phyloP scores from a whole-genome alignment of 2,113 vertebrate species.

The Heterotilapia buettikoferi region DNA sequence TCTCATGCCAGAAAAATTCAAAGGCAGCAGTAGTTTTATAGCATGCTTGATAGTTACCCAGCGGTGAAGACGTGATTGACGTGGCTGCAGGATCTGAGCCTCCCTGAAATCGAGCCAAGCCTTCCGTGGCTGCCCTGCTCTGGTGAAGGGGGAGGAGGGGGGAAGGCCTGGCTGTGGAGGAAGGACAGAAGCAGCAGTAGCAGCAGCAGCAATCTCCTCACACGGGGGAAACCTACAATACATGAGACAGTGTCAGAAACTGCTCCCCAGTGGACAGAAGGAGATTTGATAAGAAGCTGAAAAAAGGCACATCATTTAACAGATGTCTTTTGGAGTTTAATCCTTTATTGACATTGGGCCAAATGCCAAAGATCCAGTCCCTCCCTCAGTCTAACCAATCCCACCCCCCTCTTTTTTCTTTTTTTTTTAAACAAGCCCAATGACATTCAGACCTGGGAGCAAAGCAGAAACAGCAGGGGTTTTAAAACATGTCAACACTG shows the following conservation, averaged over 20 bases:
- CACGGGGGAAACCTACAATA: slow-evolving; percentile 38
- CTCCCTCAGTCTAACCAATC: neutral
- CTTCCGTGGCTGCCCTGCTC: slow-evolving; percentile 27
- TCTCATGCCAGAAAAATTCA: neutral
- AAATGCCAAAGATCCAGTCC: slow-evolving; percentile 5
- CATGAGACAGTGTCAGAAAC: slow-evolving; percentile 45
- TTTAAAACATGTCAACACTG: slow-evolving; percentile 18
- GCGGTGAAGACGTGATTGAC: slow-evolving; percentile 76
- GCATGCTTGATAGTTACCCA: slow-evolving; percentile 62
- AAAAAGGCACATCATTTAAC: slow-evolving; percentile 42
- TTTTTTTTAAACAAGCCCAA: neutral
- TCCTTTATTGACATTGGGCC: slow-evolving; percentile 31
- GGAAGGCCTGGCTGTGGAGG: slow-evolving; percentile 7
- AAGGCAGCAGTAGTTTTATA: neutral
- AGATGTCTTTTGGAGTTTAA: slow-evolving; percentile 44
- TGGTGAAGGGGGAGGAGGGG: neutral
- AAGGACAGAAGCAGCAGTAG: neutral
- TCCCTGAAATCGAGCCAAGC: slow-evolving; percentile 57
- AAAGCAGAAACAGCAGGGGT: slow-evolving; percentile 10
- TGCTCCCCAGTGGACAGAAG: slow-evolving; percentile 8
- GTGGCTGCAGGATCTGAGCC: slow-evolving; percentile 64
- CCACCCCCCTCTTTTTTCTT: rapidly evolving
- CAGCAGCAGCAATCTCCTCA: slow-evolving; percentile 9
- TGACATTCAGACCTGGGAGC: slow-evolving; percentile 29
- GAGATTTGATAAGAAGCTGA: slow-evolving; percentile 41